Evolutionary conservation across 2,797 vertebrate genomes (phyloP).

Genomic region (Hydrolagus colliei): DNA sequence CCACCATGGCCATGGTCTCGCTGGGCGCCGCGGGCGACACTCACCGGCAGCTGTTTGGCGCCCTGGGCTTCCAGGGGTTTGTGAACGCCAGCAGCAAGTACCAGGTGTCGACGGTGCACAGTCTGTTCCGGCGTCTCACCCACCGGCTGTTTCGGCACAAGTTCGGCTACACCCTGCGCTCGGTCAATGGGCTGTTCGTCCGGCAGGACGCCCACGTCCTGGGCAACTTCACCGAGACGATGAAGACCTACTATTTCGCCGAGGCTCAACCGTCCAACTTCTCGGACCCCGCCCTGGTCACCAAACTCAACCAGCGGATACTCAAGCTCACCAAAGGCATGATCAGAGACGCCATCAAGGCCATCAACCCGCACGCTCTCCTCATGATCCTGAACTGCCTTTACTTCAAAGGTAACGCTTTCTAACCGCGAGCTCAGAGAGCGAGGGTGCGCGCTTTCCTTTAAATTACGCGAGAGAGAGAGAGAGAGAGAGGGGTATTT

Average conservation of each 20-base stretch:
- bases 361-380: constrained; percentile 69
- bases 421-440: not conserved
- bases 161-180: constrained; percentile 82
- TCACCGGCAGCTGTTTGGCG: constrained; percentile 68
- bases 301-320: constrained; percentile 77
- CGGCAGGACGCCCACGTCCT: constrained; percentile 63
- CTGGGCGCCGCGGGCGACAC: constrained; percentile 67
- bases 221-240: constrained; percentile 65
- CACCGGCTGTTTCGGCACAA: constrained; percentile 90
- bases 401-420: constrained; percentile 88
- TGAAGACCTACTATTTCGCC: constrained; percentile 80
- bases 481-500: no score
- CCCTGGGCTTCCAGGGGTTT: constrained; percentile 77
- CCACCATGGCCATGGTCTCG: constrained; percentile 88
- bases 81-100: constrained; percentile 86
- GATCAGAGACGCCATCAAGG: constrained; percentile 79
- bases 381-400: constrained; percentile 92
- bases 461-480: not conserved
- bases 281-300: constrained; percentile 69
- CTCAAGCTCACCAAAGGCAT: constrained; percentile 83
- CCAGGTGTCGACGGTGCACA: constrained; percentile 76
- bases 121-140: constrained; percentile 88
- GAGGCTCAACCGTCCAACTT: constrained; percentile 83
- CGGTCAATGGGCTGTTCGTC: constrained; percentile 82
- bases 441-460: not conserved